Percentiles rank a stretch among this genome's conserved stretches.
These are phyloP conservation scores for Tetanocera ferruginea DNA, from an alignment of 2,888 invertebrate genomes.

Conservation along the genomic window DNA sequence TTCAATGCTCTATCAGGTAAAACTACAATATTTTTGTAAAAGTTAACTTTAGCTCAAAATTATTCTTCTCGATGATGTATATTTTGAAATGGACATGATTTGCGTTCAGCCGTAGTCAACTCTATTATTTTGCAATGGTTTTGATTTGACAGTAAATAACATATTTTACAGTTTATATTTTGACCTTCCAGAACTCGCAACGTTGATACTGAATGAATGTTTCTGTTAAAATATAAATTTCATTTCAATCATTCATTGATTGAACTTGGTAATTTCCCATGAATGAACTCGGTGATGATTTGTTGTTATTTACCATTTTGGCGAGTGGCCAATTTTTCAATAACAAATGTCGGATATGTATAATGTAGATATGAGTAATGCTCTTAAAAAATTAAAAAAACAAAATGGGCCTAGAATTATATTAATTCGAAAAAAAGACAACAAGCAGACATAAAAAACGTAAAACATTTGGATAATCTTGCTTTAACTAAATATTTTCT, in stretches of 20 bases:
- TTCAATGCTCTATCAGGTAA: no score
- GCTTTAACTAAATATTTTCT: not conserved
- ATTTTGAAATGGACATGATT: no score
- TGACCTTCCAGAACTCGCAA: not conserved
- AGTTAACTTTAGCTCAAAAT: no score
- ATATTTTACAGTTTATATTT: not conserved
- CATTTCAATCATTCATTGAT: not conserved
- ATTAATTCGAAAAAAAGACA: not conserved
- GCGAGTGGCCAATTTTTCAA: constrained; percentile 10
- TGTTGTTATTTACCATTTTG: not conserved
- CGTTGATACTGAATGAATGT: not conserved
- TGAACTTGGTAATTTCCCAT: constrained; percentile 5
- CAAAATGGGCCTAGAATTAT: no score
- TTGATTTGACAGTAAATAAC: not conserved
- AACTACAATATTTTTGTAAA: no score
- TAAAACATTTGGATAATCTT: not conserved
- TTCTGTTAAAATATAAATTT: not conserved
- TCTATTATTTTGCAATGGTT: no score
- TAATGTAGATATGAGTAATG: not conserved
- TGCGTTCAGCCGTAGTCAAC: no score
- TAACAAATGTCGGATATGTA: not conserved
- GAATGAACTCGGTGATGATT: not conserved
- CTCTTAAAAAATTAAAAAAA: no score
- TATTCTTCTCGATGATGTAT: no score
- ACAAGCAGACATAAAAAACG: not conserved